Evolutionary conservation across 2,888 invertebrate species (phyloP), one percentile per base, ranked within the genome.

Genomic region (Vanessa cardui): DNA sequence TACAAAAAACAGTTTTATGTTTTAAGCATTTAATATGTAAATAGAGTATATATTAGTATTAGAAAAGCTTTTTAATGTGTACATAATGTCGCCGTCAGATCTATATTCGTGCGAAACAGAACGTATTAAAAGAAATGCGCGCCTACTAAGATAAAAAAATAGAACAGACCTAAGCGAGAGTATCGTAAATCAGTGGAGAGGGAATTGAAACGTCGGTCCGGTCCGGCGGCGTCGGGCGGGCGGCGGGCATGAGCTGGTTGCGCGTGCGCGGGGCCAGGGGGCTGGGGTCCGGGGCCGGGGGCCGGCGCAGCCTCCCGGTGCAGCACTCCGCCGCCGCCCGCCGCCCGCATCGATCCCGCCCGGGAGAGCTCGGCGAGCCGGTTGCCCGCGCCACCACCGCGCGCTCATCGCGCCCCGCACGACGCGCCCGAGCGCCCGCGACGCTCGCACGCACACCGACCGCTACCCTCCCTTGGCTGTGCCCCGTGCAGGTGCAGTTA

Each of bases 321-420:
- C 89, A 89, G 89, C 90, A 90, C 92, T 92, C 92, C 90, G 90
- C 90, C 87, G 87, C 87, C 90, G 89, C 91, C 89, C 90, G 91
- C 90, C 83, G 88, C 90, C 89, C 89, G 89, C 90, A 91, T 90
- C 89, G 90, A 90, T 90, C 89, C 88, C 89, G 86, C 86, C 87
- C 87, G 87, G 85, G 84, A 84, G 69, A 71, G 83, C 81, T 84
- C 83, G 83, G 83, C 83, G 86, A 77, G 78, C 75, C 73, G 72
- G 71, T 74, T 71, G 85, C 86, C 84, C 85, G 86, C 86, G 81
- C 78, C 81, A 77, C 77, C 78, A 74, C 80, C 79, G 80, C 85
- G 81, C 84, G 82, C 84, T 79, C 83, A 81, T 74, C 76, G 80
- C 82, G 79, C 84, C 80, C 82, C 80, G 79, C 81, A 79, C 75